These are phyloP conservation scores for Rhogogaster chlorosoma DNA, from an alignment of 2,888 invertebrate genomes.

Conservation along the genomic window DNA sequence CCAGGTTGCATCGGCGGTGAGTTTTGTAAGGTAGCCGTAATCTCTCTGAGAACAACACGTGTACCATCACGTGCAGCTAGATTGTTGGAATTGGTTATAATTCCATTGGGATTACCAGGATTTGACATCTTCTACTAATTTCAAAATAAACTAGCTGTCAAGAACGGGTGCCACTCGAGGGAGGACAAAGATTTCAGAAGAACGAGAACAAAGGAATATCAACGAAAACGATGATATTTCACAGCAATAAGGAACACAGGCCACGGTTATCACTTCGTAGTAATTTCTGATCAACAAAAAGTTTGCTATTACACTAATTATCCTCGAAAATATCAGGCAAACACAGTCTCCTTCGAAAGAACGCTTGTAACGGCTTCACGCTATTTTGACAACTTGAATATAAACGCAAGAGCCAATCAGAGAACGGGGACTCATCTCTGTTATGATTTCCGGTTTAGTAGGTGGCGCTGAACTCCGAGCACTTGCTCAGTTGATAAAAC, in stretches of 20 bases:
- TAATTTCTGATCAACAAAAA: not conserved
- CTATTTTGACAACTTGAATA: conserved; percentile 63
- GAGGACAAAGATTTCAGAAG: conserved; percentile 9
- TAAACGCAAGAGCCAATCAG: conserved; percentile 59
- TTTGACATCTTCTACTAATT: conserved; percentile 33
- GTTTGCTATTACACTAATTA: not conserved
- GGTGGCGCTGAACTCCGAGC: conserved; percentile 21
- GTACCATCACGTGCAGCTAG: conserved; percentile 67
- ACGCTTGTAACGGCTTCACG: conserved; percentile 50
- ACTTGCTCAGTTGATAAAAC: conserved; percentile 50
- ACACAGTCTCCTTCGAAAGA: conserved; percentile 19
- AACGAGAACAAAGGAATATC: conserved; percentile 33
- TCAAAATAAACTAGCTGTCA: conserved; percentile 30
- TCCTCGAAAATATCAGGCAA: not conserved
- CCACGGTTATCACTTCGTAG: not conserved
- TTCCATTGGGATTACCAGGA: conserved; percentile 12
- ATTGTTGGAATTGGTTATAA: not conserved
- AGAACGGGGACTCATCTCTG: not conserved
- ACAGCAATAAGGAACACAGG: not conserved
- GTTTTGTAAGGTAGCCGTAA: conserved; percentile 71
- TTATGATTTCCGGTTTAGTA: conserved; percentile 20
- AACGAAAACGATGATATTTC: conserved; percentile 6
- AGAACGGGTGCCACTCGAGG: not conserved
- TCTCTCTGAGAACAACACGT: conserved; percentile 69
- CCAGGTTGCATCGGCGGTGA: conserved; percentile 63